A percentile compares a stretch with the other conserved stretches of the same genome.
These are phyloP conservation scores for Thaleichthys pacificus DNA, from an alignment of 2,797 vertebrate genomes.

Conservation along the genomic window DNA sequence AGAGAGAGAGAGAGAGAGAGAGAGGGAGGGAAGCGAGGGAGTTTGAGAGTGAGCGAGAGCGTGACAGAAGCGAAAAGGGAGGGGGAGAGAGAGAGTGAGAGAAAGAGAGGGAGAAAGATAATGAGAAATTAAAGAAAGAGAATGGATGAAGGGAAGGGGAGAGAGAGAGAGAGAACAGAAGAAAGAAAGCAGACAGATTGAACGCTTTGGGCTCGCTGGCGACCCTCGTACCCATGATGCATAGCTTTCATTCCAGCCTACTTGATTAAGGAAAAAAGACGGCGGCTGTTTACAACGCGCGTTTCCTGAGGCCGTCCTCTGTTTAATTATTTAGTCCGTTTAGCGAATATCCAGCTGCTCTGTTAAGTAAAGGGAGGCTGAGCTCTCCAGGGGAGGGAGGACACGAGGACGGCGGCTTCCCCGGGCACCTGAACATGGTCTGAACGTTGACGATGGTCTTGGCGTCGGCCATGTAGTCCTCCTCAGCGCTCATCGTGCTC, in stretches of 20 bases:
- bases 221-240: neutral
- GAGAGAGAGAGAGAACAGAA: neutral
- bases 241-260: neutral
- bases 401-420: neutral
- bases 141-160: neutral
- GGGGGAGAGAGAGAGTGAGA: no score
- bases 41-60: no score
- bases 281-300: neutral
- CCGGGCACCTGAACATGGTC: constrained; percentile 89
- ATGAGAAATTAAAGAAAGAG: neutral
- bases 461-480: constrained; percentile 98
- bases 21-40: no score
- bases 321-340: neutral
- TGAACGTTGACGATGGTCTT: constrained; percentile 98
- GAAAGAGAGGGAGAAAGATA: neutral
- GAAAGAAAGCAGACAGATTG: constrained; percentile 13
- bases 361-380: no score
- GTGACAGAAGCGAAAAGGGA: neutral
- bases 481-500: constrained; percentile 96
- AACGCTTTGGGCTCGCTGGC: constrained; percentile 12
- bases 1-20: neutral
- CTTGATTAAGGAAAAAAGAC: neutral
- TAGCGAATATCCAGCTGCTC: no score
- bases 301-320: no score
- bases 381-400: no score